Conservation (phyloP, 2,888 invertebrate genomes). For the Octodonta nipae region DNA sequence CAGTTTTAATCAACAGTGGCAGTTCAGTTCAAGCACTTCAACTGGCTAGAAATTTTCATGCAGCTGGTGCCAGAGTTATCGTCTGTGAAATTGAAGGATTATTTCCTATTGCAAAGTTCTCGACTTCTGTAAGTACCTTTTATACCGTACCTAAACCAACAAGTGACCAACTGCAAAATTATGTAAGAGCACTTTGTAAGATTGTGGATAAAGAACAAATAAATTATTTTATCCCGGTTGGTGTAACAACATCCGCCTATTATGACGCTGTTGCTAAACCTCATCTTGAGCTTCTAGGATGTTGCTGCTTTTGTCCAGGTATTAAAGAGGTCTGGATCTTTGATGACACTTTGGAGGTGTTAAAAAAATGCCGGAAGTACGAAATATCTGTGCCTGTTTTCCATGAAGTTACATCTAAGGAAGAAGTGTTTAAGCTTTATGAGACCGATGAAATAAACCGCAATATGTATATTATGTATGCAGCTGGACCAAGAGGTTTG, state of each 20-base stretch:
- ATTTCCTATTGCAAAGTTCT: slow-evolving; percentile 63
- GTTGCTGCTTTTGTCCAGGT: slow-evolving; percentile 66
- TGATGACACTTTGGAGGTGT: slow-evolving; percentile 63
- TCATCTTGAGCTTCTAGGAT: slow-evolving; percentile 65
- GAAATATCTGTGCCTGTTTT: slow-evolving; percentile 56
- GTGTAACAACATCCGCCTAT: slow-evolving; percentile 64
- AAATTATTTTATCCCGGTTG: slow-evolving; percentile 67
- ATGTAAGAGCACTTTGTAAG: slow-evolving; percentile 59
- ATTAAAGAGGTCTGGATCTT: slow-evolving; percentile 62
- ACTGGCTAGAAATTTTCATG: slow-evolving; percentile 68
- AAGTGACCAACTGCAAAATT: slow-evolving; percentile 55
- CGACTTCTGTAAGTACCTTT: slow-evolving; percentile 65
- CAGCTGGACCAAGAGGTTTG: slow-evolving; percentile 61
- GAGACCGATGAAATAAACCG: slow-evolving; percentile 46
- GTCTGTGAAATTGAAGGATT: slow-evolving; percentile 70
- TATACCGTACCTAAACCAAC: slow-evolving; percentile 64
- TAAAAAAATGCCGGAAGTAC: slow-evolving; percentile 54
- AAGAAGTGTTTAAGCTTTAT: slow-evolving; percentile 57
- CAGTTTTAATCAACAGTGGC: slow-evolving; percentile 70
- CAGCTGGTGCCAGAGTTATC: slow-evolving; percentile 66
- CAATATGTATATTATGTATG: slow-evolving; percentile 55
- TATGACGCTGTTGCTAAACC: slow-evolving; percentile 73
- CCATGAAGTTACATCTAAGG: slow-evolving; percentile 51
- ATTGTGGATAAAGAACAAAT: slow-evolving; percentile 64
- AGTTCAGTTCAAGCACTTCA: slow-evolving; percentile 75